Base-by-base conservation (phyloP, 2,888 invertebrate genomes). In the Steinernema hermaphroditum region DNA sequence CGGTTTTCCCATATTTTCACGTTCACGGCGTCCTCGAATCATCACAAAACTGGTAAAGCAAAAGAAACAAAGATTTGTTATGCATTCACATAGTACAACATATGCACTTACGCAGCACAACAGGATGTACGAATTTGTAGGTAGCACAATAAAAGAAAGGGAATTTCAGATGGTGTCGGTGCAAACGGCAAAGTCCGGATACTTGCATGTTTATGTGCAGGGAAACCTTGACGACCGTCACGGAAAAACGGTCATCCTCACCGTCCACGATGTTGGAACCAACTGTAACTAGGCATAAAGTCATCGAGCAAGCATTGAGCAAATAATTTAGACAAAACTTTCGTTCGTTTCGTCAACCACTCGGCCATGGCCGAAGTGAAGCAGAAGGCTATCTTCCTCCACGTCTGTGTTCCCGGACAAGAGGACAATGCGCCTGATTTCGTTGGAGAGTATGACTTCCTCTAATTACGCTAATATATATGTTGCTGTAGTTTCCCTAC, bases 331-430 rank as follows among this genome's bases (percentile, higher is more conserved):
- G 93, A 93, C 87, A 91, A 92, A 74, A 91, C 92, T 70, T 91
- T 93, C 90, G 91, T 92, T 85, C 92, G 92, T 86, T 94, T 93
- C 87, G 92, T 93, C 80, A 91, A 92, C 87, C 91, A 92, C 86
- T 92, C 92, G 16, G 91, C 92, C 78, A 94, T 94, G 93, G 88
- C 90, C 72, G 92, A 93, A 88, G 93, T 94, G 82, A 92, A 92
- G 86, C 92, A 92, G 81, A 90, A 93, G 37, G 93, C 93, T 70
- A 91, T 93, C 84, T 93, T 93, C 89, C 92, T 94, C 80, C 93
- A 94, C 87, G 91, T 94, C 54, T 93, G 93, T 87, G 91, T 92
- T 29, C 92, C 93, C 0, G 93, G 94, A 0, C 94, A 94, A 87
- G 93, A 93, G 84, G 93, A 93, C 87, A 91, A 92, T 85, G 92